Base-by-base conservation (phyloP, 2,888 invertebrate species). In the Melieria omissa region DNA sequence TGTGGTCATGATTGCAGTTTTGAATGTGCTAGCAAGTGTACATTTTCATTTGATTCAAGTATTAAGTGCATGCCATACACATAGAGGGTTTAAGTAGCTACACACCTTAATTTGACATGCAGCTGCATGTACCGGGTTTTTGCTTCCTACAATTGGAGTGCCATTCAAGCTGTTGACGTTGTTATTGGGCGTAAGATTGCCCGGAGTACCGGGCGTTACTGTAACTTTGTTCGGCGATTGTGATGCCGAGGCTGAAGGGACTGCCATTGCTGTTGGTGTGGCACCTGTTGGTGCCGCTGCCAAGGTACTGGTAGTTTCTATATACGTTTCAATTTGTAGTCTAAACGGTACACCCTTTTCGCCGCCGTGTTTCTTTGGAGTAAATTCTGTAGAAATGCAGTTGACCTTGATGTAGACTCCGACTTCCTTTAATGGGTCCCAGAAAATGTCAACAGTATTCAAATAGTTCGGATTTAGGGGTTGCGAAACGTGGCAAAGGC, bases 271-370 rank as follows among this genome's bases (percentile, higher is more conserved):
- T 76, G 69, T 67, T 76, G 68, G 60, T 73, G 73, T 65, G 62
- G 74, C 72, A 61, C 76, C 66, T 72, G 62, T 55, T 73, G 74
- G 47, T 67, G 72, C 60, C 79, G 68, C 68, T 78, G 70, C 71
- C 46, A 67, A 73, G 46, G 52, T 75, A 65, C 78, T 82, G 58
- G 80, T 79, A 76, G 81, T 85, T 72, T 87, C 87, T 78, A 87
- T 82, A 79, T 84, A 93, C 0, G 97, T 97, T 88, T 98, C 98
- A 77, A 98, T 94, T 88, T 97, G 97, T 76, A 98, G 93, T 63
- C 98, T 91, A 88, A 98, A 98, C 0, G 98, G 98, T 0, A 98
- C 98, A 0, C 98, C 98, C 84, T 98, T 98, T 88, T 98, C 98
- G 1, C 98, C 98, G 63, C 98, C 98, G 86, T 98, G 98, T 83